Conservation (phyloP, 2,888 invertebrate genomes). For the Nomada goodeniana region DNA sequence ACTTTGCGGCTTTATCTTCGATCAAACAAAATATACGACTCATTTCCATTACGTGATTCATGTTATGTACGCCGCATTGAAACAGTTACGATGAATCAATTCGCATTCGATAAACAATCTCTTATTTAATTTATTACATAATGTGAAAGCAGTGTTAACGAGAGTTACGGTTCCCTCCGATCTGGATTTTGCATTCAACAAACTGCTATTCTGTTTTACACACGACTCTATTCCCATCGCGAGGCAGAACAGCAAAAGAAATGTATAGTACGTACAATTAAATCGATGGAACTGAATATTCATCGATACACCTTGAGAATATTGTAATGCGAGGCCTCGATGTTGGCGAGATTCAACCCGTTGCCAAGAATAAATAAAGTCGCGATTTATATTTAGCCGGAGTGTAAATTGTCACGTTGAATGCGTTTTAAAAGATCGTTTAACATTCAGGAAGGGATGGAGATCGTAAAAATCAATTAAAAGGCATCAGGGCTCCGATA, state of each 20-base stretch:
- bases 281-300: conserved; percentile 46
- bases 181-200: no score
- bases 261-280: conserved; percentile 20
- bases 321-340: conserved; percentile 27
- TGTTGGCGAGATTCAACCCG: conserved; percentile 44
- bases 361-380: conserved; percentile 71
- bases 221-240: not conserved
- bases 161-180: not conserved
- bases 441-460: conserved; percentile 23
- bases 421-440: conserved; percentile 40
- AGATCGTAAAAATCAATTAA: conserved; percentile 24
- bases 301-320: conserved; percentile 38
- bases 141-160: not conserved
- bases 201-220: not conserved
- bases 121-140: not conserved
- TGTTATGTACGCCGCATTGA: not conserved
- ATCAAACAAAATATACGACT: not conserved
- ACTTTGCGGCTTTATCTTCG: not conserved
- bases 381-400: conserved; percentile 67
- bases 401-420: conserved; percentile 55
- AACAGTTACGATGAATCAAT: conserved; percentile 1
- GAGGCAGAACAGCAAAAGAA: not conserved
- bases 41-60: not conserved
- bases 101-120: conserved; percentile 1
- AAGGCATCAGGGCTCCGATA: not conserved